Conservation (phyloP, 23 tunicate genomes). For the Diplosoma virens region DNA sequence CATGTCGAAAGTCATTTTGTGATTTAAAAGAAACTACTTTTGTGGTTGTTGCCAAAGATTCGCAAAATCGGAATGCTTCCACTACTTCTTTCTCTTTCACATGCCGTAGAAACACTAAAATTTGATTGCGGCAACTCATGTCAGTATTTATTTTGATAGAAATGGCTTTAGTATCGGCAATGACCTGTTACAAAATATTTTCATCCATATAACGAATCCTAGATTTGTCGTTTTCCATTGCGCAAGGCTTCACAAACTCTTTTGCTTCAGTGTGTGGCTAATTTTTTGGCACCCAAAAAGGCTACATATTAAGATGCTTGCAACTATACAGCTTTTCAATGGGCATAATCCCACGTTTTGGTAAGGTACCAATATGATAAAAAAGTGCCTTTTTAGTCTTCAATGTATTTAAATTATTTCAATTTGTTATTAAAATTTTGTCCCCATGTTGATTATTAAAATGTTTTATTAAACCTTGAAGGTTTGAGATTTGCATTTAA, state of each 20-base stretch:
- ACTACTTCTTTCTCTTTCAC: background rate
- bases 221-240: background rate
- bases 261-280: background rate
- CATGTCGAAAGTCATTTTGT: background rate
- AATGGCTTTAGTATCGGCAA: background rate
- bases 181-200: background rate
- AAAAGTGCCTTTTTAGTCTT: background rate
- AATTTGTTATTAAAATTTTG: background rate
- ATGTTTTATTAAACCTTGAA: background rate
- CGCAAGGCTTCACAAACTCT: background rate
- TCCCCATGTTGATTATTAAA: background rate
- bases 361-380: background rate
- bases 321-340: background rate
- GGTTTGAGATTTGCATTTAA: background rate
- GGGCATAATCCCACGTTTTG: background rate
- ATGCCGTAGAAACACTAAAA: background rate
- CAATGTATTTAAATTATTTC: background rate
- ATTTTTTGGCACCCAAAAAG: background rate
- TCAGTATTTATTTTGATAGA: background rate
- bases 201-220: background rate
- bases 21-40: background rate
- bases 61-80: background rate
- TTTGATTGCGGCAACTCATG: background rate
- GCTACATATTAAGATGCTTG: background rate
- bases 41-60: background rate